Evolutionary conservation across 2,113 vertebrate genomes (phyloP).

Genomic region (Gorsachius goisagi): DNA sequence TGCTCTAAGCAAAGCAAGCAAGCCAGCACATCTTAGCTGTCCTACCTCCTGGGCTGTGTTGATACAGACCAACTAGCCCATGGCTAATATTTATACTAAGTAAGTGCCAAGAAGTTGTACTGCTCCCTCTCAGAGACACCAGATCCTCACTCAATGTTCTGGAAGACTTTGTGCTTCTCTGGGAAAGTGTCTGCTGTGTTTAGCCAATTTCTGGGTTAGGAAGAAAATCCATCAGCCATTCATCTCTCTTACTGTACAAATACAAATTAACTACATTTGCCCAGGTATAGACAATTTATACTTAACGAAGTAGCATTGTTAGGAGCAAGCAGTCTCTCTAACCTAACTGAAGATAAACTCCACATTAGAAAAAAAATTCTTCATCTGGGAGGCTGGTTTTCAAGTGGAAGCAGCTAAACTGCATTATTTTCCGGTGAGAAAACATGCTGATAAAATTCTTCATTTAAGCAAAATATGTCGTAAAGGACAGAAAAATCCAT

Average conservation of each 20-base stretch:
- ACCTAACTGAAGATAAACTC: background rate
- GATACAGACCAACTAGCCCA: background rate
- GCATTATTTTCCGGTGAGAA: background rate
- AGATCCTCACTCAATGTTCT: background rate
- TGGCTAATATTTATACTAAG: background rate
- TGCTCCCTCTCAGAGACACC: background rate
- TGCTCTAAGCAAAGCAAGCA: background rate
- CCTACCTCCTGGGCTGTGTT: background rate
- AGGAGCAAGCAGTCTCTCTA: background rate
- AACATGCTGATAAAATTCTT: background rate
- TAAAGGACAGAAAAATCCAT: slow-evolving; percentile 1
- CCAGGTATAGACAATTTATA: background rate
- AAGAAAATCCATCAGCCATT: background rate
- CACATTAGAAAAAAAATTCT: background rate
- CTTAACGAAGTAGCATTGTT: background rate
- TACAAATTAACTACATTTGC: background rate
- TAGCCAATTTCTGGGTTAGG: background rate
- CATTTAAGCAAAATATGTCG: background rate
- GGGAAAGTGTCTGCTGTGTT: background rate
- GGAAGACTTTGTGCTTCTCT: background rate
- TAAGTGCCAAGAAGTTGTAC: background rate
- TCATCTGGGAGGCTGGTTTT: background rate
- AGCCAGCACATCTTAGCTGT: background rate
- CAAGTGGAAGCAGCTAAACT: background rate
- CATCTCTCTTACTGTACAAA: background rate